These are phyloP conservation scores for Nothoprocta pentlandii DNA, from an alignment of 2,113 vertebrate genomes.

Conservation along the genomic window DNA sequence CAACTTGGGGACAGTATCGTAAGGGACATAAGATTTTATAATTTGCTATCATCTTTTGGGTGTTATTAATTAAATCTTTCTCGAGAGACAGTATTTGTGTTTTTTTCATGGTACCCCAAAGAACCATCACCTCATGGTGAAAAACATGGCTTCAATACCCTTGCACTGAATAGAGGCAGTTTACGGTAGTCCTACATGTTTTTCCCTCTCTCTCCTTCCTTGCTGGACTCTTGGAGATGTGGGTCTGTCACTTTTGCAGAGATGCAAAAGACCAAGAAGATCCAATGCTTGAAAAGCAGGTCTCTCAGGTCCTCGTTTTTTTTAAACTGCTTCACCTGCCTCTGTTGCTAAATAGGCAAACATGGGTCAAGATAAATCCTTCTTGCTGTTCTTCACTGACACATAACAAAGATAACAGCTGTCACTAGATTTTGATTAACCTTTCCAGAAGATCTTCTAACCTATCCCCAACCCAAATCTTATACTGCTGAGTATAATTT, in stretches of 20 bases:
- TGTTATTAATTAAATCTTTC: not conserved
- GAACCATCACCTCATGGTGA: not conserved
- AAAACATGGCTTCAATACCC: fast-evolving
- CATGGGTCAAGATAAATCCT: not conserved
- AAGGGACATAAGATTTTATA: not conserved
- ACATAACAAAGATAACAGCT: not conserved
- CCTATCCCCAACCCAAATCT: not conserved
- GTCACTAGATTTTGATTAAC: not conserved
- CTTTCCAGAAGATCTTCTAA: not conserved
- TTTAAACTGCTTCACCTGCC: not conserved
- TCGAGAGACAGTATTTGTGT: not conserved
- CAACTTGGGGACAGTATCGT: not conserved
- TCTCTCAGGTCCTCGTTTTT: not conserved
- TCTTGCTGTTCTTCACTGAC: not conserved
- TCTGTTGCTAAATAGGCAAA: not conserved
- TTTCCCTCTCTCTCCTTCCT: not conserved
- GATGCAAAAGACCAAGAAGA: not conserved
- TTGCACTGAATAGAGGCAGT: not conserved
- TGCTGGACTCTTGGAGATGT: not conserved
- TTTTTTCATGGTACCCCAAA: not conserved
- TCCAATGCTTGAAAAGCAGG: not conserved
- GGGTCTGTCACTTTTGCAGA: not conserved
- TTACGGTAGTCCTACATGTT: not conserved
- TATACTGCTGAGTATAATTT: not conserved
- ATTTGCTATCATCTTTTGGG: not conserved